Conservation (phyloP, 1,140 invertebrate genomes). For the Drosophila erecta region DNA sequence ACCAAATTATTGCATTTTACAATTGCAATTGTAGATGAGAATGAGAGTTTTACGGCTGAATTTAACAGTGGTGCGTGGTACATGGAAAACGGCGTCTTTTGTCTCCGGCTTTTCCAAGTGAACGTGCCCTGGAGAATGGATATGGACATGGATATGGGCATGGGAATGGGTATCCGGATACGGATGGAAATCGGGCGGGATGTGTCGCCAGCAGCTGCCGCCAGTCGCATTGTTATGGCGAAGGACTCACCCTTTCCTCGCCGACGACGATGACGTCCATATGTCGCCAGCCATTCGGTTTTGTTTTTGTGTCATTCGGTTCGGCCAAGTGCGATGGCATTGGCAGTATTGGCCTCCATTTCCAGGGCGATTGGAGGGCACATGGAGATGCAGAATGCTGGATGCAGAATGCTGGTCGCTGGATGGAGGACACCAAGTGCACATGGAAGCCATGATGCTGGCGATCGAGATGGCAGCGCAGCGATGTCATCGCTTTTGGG, state of each 20-base stretch:
- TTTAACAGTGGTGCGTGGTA: constrained; percentile 33
- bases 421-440: neutral
- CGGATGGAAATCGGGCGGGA: neutral
- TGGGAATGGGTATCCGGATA: neutral
- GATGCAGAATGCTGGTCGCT: neutral
- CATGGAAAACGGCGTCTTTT: constrained; percentile 18
- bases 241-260: neutral
- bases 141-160: neutral
- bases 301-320: constrained; percentile 26
- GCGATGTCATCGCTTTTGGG: constrained; percentile 34
- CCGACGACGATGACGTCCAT: constrained; percentile 52
- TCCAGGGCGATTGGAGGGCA: constrained; percentile 12
- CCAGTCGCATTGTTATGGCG: constrained; percentile 47
- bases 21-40: constrained; percentile 70
- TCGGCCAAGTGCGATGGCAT: constrained; percentile 22
- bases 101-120: constrained; percentile 2
- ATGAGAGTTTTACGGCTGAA: constrained; percentile 34
- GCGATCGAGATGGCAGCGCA: constrained; percentile 20
- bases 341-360: constrained; percentile 28
- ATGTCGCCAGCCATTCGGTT: constrained; percentile 67
- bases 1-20: constrained; percentile 46
- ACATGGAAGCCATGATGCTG: too few species aligned
- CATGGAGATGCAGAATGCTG: neutral
- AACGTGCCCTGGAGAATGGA: neutral
- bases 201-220: constrained; percentile 30